A percentile compares a stretch with the other conserved stretches of the same genome.
Conservation (phyloP, 1,140 invertebrate species). For the Vollenhovia emeryi region DNA sequence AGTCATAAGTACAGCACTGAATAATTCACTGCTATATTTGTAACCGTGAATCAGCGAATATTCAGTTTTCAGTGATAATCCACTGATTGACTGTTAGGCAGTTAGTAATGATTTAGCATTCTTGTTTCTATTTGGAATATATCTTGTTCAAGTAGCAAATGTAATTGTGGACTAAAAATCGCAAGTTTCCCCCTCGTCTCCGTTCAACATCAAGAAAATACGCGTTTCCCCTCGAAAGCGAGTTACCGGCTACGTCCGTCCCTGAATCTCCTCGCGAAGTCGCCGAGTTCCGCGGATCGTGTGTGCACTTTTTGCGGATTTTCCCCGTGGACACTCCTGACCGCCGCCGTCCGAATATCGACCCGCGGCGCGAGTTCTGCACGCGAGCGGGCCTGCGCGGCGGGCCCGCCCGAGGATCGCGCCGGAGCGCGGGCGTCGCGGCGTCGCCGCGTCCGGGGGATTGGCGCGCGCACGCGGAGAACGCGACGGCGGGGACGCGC, state of each 20-base stretch:
- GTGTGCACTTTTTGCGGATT: constrained; percentile 1
- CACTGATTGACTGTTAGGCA: too few species aligned
- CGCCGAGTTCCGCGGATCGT: neutral
- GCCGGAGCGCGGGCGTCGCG: constrained; percentile 29
- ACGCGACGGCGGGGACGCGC: constrained; percentile 45
- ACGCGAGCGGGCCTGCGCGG: constrained; percentile 64
- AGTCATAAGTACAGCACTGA: too few species aligned
- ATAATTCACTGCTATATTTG: too few species aligned
- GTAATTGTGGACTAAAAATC: neutral
- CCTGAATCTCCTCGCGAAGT: neutral
- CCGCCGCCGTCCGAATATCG: constrained; percentile 53
- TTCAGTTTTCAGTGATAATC: too few species aligned
- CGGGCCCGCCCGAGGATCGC: constrained; percentile 37
- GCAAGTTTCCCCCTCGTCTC: neutral
- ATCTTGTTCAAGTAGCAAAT: neutral
- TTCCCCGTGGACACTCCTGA: constrained; percentile 29
- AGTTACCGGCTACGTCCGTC: neutral
- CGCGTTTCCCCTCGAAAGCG: too few species aligned
- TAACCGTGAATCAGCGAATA: too few species aligned
- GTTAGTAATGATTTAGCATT: too few species aligned
- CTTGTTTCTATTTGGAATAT: too few species aligned
- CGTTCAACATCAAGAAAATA: neutral
- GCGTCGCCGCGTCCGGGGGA: constrained; percentile 35
- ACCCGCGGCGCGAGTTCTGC: constrained; percentile 9
- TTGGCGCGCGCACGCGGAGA: constrained; percentile 17